A percentile compares a stretch with the other conserved stretches of the same genome.
Evolutionary conservation across 1,140 invertebrate species (phyloP).

Genomic region (Coenobita brevimanus): DNA sequence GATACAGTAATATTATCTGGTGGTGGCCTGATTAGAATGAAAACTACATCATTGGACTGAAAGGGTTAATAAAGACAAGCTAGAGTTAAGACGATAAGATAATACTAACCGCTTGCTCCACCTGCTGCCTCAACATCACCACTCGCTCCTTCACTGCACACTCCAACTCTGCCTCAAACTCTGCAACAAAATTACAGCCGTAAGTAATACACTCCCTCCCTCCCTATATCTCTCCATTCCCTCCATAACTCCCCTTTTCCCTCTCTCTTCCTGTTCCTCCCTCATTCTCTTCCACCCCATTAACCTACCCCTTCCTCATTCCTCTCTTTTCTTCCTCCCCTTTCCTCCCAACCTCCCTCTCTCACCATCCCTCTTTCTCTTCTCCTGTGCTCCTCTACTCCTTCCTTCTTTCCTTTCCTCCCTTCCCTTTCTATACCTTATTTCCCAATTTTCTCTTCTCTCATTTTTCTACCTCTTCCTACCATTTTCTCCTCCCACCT

Average conservation of each 20-base stretch:
- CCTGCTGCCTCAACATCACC: background rate
- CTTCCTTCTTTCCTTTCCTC: background rate
- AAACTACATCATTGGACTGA: no score
- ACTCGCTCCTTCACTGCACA: background rate
- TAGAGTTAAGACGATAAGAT: no score
- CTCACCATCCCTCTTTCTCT: background rate
- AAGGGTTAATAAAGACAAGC: no score
- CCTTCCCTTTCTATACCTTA: background rate
- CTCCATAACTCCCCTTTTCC: background rate
- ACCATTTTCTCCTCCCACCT: background rate
- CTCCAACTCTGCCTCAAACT: constrained; percentile 43
- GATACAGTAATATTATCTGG: no score
- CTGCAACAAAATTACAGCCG: constrained; percentile 27
- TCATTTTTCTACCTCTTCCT: background rate
- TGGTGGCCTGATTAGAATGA: no score
- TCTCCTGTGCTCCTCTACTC: background rate
- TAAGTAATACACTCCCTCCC: background rate
- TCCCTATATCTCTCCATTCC: background rate
- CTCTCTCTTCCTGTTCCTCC: background rate
- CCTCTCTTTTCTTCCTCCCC: background rate
- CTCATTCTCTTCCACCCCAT: background rate
- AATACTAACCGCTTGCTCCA: constrained; percentile 29
- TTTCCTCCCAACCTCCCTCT: background rate
- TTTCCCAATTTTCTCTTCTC: background rate
- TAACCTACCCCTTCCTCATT: background rate